Base-by-base conservation (phyloP, 2,888 invertebrate species). In the Nomada flava region DNA sequence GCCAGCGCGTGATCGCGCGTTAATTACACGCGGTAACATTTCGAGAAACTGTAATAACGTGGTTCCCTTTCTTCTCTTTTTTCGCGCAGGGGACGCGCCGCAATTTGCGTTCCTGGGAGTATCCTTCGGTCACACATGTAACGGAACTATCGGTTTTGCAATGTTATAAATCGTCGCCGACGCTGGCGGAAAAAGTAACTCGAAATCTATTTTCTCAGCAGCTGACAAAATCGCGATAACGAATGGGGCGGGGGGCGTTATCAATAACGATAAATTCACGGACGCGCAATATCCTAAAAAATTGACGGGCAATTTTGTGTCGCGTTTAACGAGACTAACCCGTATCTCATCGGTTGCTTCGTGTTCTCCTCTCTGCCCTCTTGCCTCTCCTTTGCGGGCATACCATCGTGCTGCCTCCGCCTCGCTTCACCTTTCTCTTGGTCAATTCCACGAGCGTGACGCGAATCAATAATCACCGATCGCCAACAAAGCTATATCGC, bases 391-490 rank as follows among this genome's bases (percentile, higher is more conserved):
- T 83, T 71, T 71, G 62, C 29, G 47, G 59, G 59, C 73, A 60
- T 62, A 74, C 64, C 73, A 71, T 72, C 73, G 67, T 62, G 55
- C 60, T 65, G 57, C 59, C 57, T 53, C 59, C 63, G 60, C 57
- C 67, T 47, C 63, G n/a, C 70, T 75, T 79, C 53, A 42, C 75
- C 72, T 75, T 74, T 76, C 69, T 52, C 74, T 42, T 68, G 76
- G 53, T 57, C 72, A 65, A 57, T 77, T 79, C 82, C 85, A 82
- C 71, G 73, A 73, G 62, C 86, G 83, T 89, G 89, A 83, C 76
- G 73, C 80, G 88, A 87, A 90, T 88, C 88, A 78, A 87, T 89
- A 88, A 89, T 89, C 79, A 74, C 52, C 75, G 83, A 88, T 88
- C 87, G 86, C 73, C 83, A 77, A 84, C 86, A 83, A 86, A 88